Base-by-base conservation (phyloP, 2,888 invertebrate genomes). In the Megamerina dolium region DNA sequence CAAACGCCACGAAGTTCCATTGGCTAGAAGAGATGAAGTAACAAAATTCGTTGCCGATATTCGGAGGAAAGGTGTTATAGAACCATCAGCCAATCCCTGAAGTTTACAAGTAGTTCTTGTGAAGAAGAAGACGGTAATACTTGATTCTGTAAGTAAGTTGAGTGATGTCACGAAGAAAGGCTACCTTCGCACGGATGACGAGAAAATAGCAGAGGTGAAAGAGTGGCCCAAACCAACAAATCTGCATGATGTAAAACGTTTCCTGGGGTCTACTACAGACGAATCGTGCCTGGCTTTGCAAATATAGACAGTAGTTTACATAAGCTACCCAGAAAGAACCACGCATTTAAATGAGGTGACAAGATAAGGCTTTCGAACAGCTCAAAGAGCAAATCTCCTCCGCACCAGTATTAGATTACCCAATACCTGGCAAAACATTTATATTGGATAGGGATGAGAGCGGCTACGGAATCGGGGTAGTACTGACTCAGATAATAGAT, bases 371-470 rank as follows among this genome's bases (percentile, higher is more conserved):
- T 23, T 36, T 36, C 13, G 13, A 36, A 23, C 36, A 18, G n/a
- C 14, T 36, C 10, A 36, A 17, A 21, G 36, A 36, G 23, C n/a
- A 14, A 5, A n/a, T 36, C 4, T 14, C 12, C 9, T 17, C 8
- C 6, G 36, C 23, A 21, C 32, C 33, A 13, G 13, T 40, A 13
- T 18, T 44, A 4, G 44, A 37, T 6, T 42, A 42, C 29, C 46
- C 41, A 10, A 17, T 38, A 12, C 21, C 19, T 12, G 46, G 35
- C 9, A 32, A 46, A 23, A 35, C 27, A 10, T 44, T 42, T n/a
- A 18, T 44, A 9, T 31, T 49, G 23, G 38, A 49, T 26, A 37
- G 37, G 1, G 43, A 48, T 40, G 44, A 42, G 5, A 44, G 40
- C 21, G 32, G 29, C 10, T 33, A 35, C 16, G 43, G 41, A 3